Percentiles rank a stretch among this genome's conserved stretches.
Conservation (phyloP, 2,113 vertebrate species). For the Cryptotis parvus region DNA sequence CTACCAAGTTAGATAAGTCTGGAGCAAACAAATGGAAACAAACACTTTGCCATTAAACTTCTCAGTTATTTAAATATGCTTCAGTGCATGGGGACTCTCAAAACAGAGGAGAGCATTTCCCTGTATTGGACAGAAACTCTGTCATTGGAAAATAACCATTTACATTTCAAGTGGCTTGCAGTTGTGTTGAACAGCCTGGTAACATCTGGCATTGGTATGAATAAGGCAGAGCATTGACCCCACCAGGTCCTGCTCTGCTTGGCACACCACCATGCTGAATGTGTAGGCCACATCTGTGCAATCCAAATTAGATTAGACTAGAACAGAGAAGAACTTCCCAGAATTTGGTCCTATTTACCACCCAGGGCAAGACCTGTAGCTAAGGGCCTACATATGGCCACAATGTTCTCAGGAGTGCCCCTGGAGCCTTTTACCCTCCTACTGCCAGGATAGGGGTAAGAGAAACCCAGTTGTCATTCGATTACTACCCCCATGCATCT, state of each 20-base stretch:
- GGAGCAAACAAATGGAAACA: constrained; percentile 11
- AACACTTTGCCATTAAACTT: background rate
- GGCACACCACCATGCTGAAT: background rate
- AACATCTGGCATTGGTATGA: background rate
- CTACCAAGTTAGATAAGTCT: background rate
- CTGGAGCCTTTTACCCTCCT: background rate
- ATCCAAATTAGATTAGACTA: background rate
- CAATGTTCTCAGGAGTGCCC: background rate
- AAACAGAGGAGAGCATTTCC: constrained; percentile 2
- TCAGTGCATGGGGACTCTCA: background rate
- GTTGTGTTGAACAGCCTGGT: background rate
- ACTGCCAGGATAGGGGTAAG: constrained; percentile 45
- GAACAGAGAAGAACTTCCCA: background rate
- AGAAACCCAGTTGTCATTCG: constrained; percentile 62
- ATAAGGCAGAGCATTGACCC: background rate
- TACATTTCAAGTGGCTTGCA: constrained; percentile 2
- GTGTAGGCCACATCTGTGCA: background rate
- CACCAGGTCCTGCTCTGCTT: background rate
- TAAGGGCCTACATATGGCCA: background rate
- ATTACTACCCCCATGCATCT: constrained; percentile 72
- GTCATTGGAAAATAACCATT: background rate
- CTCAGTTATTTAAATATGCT: background rate
- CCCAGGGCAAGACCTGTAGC: background rate
- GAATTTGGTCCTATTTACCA: background rate
- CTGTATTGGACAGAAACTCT: background rate